Base-by-base conservation (phyloP, 2,113 vertebrate genomes). In the Piliocolobus tephrosceles region DNA sequence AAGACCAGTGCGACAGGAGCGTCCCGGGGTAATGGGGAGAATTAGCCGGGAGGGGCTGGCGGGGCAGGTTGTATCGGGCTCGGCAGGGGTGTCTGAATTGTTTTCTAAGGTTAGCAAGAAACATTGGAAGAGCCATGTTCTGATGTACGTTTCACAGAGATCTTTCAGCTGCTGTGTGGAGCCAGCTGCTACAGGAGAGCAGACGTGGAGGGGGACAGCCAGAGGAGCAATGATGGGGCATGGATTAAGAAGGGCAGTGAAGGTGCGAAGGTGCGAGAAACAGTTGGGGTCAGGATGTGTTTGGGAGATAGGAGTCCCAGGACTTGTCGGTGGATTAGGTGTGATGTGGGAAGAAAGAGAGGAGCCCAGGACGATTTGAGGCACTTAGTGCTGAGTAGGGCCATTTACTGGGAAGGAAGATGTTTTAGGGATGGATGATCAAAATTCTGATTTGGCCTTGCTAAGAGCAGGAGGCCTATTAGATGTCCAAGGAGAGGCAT, bases 201-300 rank as follows among this genome's bases (percentile, higher is more conserved):
- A 83, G 90, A 66, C 1, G 4, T 0, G 23, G 52, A 57, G 27
- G 14, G 13, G 38, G 12, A 85, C 0, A 4, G 14, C 20, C 40
- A 57, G 64, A 38, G 27, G 2, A 57, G 20, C 2, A 0, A 27
- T 18, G 35, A n/a, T 7, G 20, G 7, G 2, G 2, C 1, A 1
- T 57, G 22, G 30, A 55, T 55, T 32, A 47, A 40, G 7, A 12
- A 35, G 35, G 7, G 1, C 25, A 10, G 64, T 22, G 22, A 40
- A 55, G 22, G 13, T 57, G 5, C 1, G 22, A 40, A 55, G 22
- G 13, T 57, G 5, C 1, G 2, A 79, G 22, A 95, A 79, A 45
- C 57, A 45, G 17, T 52, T 6, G 10, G 13, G 13, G 30, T 87
- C 32, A 16, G 52, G 52, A 18, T n/a, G 30, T 73, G 14, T 4